phyloP scores from a whole-genome alignment of 2,797 vertebrate genomes.

The Phaenicophaeus curvirostris region DNA sequence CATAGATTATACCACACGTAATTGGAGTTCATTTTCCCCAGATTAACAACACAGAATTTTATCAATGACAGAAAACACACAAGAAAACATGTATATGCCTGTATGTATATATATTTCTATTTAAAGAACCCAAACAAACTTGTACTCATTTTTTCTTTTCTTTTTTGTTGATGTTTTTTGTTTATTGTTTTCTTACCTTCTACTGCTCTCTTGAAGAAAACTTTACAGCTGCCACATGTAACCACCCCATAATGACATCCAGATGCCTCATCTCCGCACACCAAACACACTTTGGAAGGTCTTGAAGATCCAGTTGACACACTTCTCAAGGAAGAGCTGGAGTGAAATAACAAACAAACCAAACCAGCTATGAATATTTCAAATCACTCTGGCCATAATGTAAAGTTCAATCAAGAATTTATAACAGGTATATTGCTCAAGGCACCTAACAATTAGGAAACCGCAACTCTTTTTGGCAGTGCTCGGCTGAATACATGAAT shows the following conservation, averaged over 20 bases:
- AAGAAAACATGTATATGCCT: not conserved
- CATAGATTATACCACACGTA: not conserved
- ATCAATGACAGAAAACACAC: not conserved
- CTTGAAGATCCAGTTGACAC: slow-evolving; percentile 88
- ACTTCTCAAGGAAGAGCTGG: slow-evolving; percentile 92
- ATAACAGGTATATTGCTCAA: slow-evolving; percentile 4
- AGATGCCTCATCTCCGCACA: slow-evolving; percentile 97
- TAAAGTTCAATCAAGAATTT: slow-evolving; percentile 42
- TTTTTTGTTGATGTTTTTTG: not conserved
- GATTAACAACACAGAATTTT: not conserved
- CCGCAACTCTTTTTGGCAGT: slow-evolving; percentile 10
- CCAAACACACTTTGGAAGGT: slow-evolving; percentile 97
- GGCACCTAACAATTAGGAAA: slow-evolving; percentile 29
- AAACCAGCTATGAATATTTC: slow-evolving; percentile 32
- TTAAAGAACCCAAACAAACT: rapidly evolving
- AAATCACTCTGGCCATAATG: not conserved
- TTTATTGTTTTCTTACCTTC: slow-evolving; percentile 87
- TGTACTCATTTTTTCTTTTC: rapidly evolving
- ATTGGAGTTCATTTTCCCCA: not conserved
- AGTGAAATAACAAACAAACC: not conserved
- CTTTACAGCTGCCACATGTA: slow-evolving; percentile 99
- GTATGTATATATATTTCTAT: rapidly evolving
- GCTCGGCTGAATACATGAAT: not conserved
- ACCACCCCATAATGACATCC: slow-evolving; percentile 99
- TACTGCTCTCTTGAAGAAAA: slow-evolving; percentile 99